Evolutionary conservation across 1,140 invertebrate species (phyloP).

Genomic region (Pseudomyrmex dendroicus): DNA sequence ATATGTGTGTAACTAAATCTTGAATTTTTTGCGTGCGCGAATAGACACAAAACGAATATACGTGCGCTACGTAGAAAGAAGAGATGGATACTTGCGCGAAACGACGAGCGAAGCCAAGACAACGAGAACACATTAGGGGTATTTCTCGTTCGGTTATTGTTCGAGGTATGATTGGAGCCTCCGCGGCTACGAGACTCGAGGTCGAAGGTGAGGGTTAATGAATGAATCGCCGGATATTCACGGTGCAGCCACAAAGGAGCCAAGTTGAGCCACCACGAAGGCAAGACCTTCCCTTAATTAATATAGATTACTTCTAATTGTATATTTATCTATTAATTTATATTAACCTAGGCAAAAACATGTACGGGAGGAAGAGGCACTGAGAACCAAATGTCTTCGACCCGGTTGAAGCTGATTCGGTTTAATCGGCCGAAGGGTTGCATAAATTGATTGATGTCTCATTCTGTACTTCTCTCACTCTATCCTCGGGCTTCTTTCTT

Average conservation of each 20-base stretch:
- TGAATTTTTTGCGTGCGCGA: not conserved
- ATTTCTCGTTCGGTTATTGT: slow-evolving; percentile 80
- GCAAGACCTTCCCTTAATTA: slow-evolving; percentile 83
- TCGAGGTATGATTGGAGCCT: slow-evolving; percentile 74
- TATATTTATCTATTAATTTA: slow-evolving; percentile 85
- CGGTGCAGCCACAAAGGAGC: slow-evolving; percentile 81
- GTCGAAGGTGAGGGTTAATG: slow-evolving; percentile 84
- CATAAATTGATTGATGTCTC: slow-evolving; percentile 82
- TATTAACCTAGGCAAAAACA: slow-evolving; percentile 80
- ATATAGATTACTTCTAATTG: slow-evolving; percentile 85
- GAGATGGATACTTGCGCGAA: slow-evolving; percentile 21
- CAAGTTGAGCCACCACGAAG: slow-evolving; percentile 76
- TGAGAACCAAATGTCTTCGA: slow-evolving; percentile 76
- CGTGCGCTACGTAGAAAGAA: not conserved
- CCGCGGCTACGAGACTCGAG: slow-evolving; percentile 69
- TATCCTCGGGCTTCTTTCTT: slow-evolving; percentile 46
- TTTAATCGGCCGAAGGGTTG: slow-evolving; percentile 83
- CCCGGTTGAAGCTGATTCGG: slow-evolving; percentile 76
- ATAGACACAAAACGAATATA: not conserved
- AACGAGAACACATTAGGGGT: slow-evolving; percentile 67
- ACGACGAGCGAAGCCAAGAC: slow-evolving; percentile 50
- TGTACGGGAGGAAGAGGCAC: slow-evolving; percentile 58
- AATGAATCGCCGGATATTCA: slow-evolving; percentile 85
- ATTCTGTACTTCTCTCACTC: slow-evolving; percentile 61
- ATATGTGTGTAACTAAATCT: no score